A percentile compares a stretch with the other conserved stretches of the same genome.
Conservation (phyloP, 2,888 invertebrate species). For the Leucophenga maculata region DNA sequence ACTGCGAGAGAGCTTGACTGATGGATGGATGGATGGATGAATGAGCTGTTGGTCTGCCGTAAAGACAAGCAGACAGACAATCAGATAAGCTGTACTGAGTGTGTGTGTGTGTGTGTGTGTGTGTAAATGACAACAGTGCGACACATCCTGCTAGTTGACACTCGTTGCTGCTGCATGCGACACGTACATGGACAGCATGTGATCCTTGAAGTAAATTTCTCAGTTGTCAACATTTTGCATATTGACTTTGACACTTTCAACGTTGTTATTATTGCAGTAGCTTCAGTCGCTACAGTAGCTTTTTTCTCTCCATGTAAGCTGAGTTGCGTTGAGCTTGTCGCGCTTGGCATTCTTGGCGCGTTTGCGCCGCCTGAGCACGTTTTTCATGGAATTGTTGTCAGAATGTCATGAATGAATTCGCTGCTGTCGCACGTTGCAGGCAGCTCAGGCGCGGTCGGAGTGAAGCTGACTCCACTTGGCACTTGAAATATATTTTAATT, state of each 20-base stretch:
- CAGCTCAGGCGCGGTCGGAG: too few relatives aligned
- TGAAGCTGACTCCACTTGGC: slow-evolving; percentile 5
- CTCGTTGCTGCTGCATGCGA: slow-evolving; percentile 1
- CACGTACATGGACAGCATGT: slow-evolving; percentile 1
- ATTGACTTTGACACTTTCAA: slow-evolving; percentile 63
- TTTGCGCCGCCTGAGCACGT: slow-evolving; percentile 19
- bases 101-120: not conserved
- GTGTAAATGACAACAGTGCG: not conserved
- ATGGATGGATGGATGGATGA: not conserved
- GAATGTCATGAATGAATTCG: slow-evolving; percentile 6
- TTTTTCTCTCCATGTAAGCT: slow-evolving; percentile 43
- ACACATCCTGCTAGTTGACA: slow-evolving; percentile 13
- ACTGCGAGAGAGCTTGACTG: not conserved
- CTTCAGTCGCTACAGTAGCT: slow-evolving; percentile 32
- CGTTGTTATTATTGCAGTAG: slow-evolving; percentile 38
- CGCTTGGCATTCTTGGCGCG: slow-evolving; percentile 25
- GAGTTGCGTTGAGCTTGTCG: slow-evolving; percentile 40
- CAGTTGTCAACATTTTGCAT: slow-evolving; percentile 65
- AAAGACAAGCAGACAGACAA: not conserved
- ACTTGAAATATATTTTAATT: slow-evolving; percentile 25
- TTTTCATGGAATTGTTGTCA: slow-evolving; percentile 1
- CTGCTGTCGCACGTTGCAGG: not conserved
- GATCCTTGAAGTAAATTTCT: slow-evolving; percentile 65
- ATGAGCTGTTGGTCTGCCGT: not conserved
- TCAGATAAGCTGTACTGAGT: too few relatives aligned